Evolutionary conservation across 1,140 invertebrate species (phyloP).

Genomic region (Vanessa tameamea): DNA sequence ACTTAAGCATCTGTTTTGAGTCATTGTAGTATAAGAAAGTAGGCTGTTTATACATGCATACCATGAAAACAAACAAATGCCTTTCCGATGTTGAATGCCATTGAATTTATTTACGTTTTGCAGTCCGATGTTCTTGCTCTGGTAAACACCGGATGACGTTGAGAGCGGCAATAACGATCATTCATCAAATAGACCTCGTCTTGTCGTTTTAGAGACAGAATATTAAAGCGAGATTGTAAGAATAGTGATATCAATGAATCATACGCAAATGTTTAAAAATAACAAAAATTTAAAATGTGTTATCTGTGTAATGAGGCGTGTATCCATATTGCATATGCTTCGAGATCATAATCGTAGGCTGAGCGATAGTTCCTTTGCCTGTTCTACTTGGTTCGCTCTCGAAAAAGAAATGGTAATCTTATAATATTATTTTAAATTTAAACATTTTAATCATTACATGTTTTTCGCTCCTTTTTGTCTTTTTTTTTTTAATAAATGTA

Average conservation of each 20-base stretch:
- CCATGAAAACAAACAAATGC: slow-evolving; percentile 67
- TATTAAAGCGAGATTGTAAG: not conserved
- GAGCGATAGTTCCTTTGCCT: slow-evolving; percentile 4
- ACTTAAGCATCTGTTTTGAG: slow-evolving; percentile 33
- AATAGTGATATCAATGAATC: not conserved
- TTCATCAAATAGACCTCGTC: slow-evolving; percentile 41
- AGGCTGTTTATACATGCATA: slow-evolving; percentile 52
- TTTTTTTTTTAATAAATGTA: not conserved
- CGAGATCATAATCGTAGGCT: not conserved
- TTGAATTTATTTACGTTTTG: slow-evolving; percentile 63
- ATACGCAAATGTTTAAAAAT: not conserved
- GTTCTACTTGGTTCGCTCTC: slow-evolving; percentile 9
- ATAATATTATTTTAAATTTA: not conserved
- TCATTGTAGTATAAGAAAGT: slow-evolving; percentile 37
- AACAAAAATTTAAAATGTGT: not conserved
- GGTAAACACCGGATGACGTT: slow-evolving; percentile 63
- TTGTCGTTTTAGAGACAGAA: slow-evolving; percentile 22
- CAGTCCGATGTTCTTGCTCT: slow-evolving; percentile 54
- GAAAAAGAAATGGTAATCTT: slow-evolving; percentile 15
- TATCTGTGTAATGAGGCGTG: not conserved
- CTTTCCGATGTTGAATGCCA: slow-evolving; percentile 50
- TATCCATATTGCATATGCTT: not conserved
- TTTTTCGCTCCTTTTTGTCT: not conserved
- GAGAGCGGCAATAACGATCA: slow-evolving; percentile 40
- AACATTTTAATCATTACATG: not conserved